A percentile compares a stretch with the other conserved stretches of the same genome.
These are phyloP conservation scores for Eriocheir sinensis DNA, from an alignment of 1,140 invertebrate species.

Conservation along the genomic window DNA sequence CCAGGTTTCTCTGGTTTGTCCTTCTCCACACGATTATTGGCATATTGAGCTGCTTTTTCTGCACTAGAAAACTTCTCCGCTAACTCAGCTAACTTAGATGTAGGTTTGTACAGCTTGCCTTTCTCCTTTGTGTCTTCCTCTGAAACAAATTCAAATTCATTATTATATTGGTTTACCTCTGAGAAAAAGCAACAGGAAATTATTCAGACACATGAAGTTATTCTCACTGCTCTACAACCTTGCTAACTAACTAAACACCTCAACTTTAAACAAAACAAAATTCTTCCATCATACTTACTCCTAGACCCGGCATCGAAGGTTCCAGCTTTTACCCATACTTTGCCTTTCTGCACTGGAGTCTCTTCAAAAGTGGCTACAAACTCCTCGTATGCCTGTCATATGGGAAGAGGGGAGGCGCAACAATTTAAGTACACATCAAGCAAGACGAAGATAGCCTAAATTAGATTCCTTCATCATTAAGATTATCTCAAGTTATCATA, in stretches of 20 bases:
- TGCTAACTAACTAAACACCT: too few relatives aligned
- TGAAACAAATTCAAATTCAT: conserved; percentile 80
- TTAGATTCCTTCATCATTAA: too few relatives aligned
- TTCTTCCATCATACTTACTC: conserved; percentile 86
- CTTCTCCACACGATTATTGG: conserved; percentile 82
- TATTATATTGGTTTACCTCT: neutral
- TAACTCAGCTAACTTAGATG: conserved; percentile 87
- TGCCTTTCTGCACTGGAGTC: conserved; percentile 87
- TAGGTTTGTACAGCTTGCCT: conserved; percentile 96
- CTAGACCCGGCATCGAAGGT: conserved; percentile 96
- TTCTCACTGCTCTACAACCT: neutral
- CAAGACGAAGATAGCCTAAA: neutral
- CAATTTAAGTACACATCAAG: neutral
- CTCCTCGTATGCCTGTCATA: conserved; percentile 89
- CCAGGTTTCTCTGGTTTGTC: conserved; percentile 85
- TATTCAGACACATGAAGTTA: neutral
- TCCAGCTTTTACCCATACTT: conserved; percentile 98
- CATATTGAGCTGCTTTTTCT: conserved; percentile 88
- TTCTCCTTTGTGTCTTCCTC: conserved; percentile 94
- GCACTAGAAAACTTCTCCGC: conserved; percentile 85
- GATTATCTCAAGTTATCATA: neutral
- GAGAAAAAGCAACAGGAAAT: neutral
- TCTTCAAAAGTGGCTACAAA: conserved; percentile 99
- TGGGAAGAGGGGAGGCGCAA: neutral
- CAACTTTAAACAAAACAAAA: too few relatives aligned